Conservation (phyloP, 2,113 vertebrate species). For the Bos taurus region ARS-UCD2.0 NC_037343.1:53426001-53426500, state of each 20-base stretch:
- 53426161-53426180: not conserved
- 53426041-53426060: not conserved
- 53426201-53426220: not conserved
- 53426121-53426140: not conserved
- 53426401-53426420: not conserved
- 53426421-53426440: rapidly evolving
- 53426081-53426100: not conserved
- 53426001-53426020: not conserved
- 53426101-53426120: not conserved
- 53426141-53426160: not conserved
- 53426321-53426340: not conserved
- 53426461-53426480: not conserved
- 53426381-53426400: not conserved
- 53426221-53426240: not conserved
- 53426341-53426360: not conserved
- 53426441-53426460: not conserved
- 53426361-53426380: not conserved
- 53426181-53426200: not conserved
- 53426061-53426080: not conserved
- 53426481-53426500: not conserved
- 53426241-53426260: not conserved
- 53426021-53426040: not conserved
- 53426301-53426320: not conserved
- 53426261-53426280: not conserved
- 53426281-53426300: not conserved